These are phyloP conservation scores for Chrosomus eos DNA, from an alignment of 2,797 vertebrate genomes.

Conservation along the genomic window DNA sequence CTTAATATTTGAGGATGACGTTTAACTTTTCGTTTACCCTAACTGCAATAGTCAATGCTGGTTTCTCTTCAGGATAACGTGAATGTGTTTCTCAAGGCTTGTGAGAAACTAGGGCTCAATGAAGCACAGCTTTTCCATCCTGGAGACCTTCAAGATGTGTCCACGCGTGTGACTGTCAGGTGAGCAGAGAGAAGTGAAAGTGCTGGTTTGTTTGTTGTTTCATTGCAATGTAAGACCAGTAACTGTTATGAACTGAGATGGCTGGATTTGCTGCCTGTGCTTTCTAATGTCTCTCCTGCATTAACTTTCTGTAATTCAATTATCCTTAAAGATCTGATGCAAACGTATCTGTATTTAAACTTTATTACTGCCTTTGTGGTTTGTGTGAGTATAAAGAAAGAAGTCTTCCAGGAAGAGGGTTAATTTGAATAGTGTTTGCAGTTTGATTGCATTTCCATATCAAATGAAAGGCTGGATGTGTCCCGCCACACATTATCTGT, in stretches of 20 bases:
- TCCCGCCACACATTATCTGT: conserved; percentile 13
- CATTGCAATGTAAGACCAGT: background rate
- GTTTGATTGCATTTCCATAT: conserved; percentile 23
- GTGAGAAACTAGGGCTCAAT: conserved; percentile 82
- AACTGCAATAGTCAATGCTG: conserved; percentile 60
- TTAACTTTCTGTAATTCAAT: background rate
- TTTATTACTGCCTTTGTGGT: background rate
- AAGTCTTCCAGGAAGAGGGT: background rate
- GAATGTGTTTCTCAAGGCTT: conserved; percentile 93
- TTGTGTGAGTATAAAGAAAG: background rate
- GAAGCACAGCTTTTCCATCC: conserved; percentile 92
- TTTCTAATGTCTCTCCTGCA: background rate
- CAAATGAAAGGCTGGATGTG: conserved; percentile 3
- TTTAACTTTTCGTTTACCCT: conserved; percentile 53
- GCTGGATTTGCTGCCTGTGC: background rate
- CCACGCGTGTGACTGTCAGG: conserved; percentile 91
- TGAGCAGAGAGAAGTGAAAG: conserved; percentile 69
- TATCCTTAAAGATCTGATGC: background rate
- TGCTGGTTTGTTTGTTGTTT: background rate
- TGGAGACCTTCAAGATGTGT: conserved; percentile 95
- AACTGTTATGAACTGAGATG: background rate
- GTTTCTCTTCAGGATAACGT: conserved; percentile 89
- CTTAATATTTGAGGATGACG: background rate
- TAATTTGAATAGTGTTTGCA: conserved; percentile 35
- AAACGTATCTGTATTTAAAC: background rate